These are phyloP conservation scores for Gallinago solitaria DNA, from an alignment of 2,797 vertebrate genomes.

Conservation along the genomic window DNA sequence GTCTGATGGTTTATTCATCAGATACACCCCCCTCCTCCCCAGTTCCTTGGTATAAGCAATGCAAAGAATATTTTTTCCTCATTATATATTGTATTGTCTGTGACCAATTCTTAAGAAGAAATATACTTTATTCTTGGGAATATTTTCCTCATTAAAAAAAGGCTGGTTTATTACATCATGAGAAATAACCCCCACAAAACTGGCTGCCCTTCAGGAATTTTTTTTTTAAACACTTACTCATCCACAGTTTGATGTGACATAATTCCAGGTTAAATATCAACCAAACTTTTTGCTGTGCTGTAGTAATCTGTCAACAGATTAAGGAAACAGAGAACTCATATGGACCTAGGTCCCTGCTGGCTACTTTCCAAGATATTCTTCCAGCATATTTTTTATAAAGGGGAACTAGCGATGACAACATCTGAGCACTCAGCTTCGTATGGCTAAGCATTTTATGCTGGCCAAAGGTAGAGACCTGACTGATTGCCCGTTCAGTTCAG, in stretches of 20 bases:
- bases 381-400: background rate
- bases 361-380: background rate
- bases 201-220: conserved; percentile 2
- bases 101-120: background rate
- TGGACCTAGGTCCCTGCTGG: background rate
- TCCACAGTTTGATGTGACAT: conserved; percentile 27
- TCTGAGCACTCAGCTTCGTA: background rate
- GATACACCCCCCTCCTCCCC: too few relatives aligned
- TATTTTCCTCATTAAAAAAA: conserved; percentile 2
- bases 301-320: background rate
- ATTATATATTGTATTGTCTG: background rate
- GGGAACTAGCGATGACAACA: background rate
- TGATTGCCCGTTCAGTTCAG: background rate
- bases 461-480: background rate
- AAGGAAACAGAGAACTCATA: background rate
- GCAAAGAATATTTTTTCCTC: background rate
- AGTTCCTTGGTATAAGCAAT: background rate
- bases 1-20: background rate
- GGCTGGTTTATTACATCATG: conserved; percentile 3
- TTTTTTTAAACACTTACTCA: conserved; percentile 17
- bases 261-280: conserved; percentile 60
- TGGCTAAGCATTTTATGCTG: background rate
- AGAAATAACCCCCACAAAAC: conserved; percentile 31
- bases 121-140: conserved; percentile 8
- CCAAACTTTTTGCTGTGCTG: background rate